These are phyloP conservation scores for Autographa pulchrina DNA, from an alignment of 2,888 invertebrate genomes.

Conservation along the genomic window DNA sequence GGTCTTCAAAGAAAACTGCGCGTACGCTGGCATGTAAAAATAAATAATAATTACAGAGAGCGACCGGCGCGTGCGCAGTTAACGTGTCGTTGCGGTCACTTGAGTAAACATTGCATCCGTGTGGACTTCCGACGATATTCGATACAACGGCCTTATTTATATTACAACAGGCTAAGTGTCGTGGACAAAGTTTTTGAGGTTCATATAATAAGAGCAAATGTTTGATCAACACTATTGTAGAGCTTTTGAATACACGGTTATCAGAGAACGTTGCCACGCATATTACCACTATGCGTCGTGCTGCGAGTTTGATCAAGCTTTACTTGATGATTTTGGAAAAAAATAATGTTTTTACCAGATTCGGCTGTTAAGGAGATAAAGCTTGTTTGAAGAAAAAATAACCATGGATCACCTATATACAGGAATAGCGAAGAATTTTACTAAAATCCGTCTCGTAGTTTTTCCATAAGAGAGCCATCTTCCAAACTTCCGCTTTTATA, in stretches of 20 bases:
- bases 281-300: no score
- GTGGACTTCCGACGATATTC: constrained; percentile 79
- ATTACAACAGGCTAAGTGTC: constrained; percentile 44
- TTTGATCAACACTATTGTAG: neutral
- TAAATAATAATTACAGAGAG: constrained; percentile 82
- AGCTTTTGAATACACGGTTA: neutral
- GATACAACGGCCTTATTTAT: constrained; percentile 57
- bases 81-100: constrained; percentile 79
- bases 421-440: no score
- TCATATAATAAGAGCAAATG: neutral
- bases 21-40: constrained; percentile 74
- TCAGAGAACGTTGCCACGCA: no score
- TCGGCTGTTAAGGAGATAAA: no score
- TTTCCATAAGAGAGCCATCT: no score
- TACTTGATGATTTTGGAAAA: no score
- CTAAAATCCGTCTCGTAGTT: no score
- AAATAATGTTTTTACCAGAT: no score
- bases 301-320: no score
- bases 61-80: constrained; percentile 69
- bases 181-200: constrained; percentile 21
- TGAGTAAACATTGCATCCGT: constrained; percentile 85
- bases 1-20: constrained; percentile 76
- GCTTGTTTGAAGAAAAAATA: no score
- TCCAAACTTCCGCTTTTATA: no score
- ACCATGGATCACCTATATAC: no score